phyloP scores from a whole-genome alignment of 2,888 invertebrate species.

The Ferrisia virgata region DNA sequence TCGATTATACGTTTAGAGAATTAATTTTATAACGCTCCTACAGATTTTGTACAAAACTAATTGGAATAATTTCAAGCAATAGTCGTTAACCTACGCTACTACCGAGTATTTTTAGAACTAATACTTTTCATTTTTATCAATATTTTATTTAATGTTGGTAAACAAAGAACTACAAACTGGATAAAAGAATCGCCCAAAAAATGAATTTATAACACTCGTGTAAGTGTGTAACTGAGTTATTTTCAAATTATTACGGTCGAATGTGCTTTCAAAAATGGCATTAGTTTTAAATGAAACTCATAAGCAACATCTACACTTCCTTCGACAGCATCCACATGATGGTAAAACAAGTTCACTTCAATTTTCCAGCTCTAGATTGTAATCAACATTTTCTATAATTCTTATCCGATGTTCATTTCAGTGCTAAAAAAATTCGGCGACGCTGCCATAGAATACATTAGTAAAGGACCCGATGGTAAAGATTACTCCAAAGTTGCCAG shows the following conservation, averaged over 20 bases:
- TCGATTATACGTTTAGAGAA: too few relatives aligned
- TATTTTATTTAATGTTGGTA: too few relatives aligned
- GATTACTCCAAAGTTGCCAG: conserved; percentile 64
- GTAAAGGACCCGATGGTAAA: conserved; percentile 65
- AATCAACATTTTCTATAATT: background rate
- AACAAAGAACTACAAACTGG: too few relatives aligned
- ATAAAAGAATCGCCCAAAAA: too few relatives aligned
- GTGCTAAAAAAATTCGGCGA: conserved; percentile 71
- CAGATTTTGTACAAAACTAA: too few relatives aligned
- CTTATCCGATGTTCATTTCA: conserved; percentile 53
- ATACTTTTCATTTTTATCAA: too few relatives aligned
- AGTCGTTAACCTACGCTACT: background rate
- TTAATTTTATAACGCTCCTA: too few relatives aligned
- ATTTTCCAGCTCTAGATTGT: background rate
- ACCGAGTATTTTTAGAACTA: background rate
- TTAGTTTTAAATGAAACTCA: background rate
- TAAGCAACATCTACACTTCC: background rate
- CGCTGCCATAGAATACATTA: conserved; percentile 64
- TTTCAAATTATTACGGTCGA: background rate
- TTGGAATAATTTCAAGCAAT: too few relatives aligned
- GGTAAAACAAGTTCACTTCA: background rate
- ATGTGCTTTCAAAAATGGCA: background rate
- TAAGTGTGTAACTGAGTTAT: too few relatives aligned
- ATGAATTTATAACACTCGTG: too few relatives aligned
- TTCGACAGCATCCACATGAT: background rate